Evolutionary conservation across 1,140 invertebrate species (phyloP).

Genomic region (Saccostrea cuccullata): DNA sequence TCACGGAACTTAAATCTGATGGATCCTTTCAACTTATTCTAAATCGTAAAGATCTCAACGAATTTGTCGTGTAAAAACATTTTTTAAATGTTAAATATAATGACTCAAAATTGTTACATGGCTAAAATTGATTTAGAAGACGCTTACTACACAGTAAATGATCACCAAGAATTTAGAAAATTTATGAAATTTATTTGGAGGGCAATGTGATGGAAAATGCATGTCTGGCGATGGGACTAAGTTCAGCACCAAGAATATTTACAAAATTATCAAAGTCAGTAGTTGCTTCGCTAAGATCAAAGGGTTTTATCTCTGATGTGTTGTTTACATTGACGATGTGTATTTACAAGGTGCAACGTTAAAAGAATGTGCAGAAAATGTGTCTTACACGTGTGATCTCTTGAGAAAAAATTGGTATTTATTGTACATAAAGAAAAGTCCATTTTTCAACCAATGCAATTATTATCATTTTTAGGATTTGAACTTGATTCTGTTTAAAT

Average conservation of each 20-base stretch:
- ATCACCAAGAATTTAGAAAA: conserved; percentile 47
- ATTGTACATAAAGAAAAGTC: conserved; percentile 40
- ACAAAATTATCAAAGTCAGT: conserved; percentile 24
- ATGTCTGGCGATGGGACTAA: conserved; percentile 52
- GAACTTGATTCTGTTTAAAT: background rate
- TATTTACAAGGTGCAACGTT: conserved; percentile 25
- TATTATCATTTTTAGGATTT: conserved; percentile 29
- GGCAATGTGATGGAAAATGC: conserved; percentile 50
- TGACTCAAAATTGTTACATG: conserved; percentile 51
- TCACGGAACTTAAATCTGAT: conserved; percentile 48
- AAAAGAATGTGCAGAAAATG: conserved; percentile 25
- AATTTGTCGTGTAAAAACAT: conserved; percentile 55
- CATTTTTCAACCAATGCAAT: conserved; percentile 13
- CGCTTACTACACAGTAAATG: conserved; percentile 54
- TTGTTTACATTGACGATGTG: conserved; percentile 36
- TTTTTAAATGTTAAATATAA: too few species aligned
- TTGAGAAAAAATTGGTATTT: conserved; percentile 32
- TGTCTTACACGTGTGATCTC: background rate
- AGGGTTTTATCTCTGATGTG: conserved; percentile 37
- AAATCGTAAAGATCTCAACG: conserved; percentile 58
- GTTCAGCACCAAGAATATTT: conserved; percentile 37
- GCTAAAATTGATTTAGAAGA: conserved; percentile 55
- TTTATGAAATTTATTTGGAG: conserved; percentile 57
- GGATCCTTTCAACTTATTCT: conserved; percentile 53
- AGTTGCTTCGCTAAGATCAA: conserved; percentile 3